phyloP scores from a whole-genome alignment of 2,113 vertebrate genomes.

The Odobenus rosmarus region DNA sequence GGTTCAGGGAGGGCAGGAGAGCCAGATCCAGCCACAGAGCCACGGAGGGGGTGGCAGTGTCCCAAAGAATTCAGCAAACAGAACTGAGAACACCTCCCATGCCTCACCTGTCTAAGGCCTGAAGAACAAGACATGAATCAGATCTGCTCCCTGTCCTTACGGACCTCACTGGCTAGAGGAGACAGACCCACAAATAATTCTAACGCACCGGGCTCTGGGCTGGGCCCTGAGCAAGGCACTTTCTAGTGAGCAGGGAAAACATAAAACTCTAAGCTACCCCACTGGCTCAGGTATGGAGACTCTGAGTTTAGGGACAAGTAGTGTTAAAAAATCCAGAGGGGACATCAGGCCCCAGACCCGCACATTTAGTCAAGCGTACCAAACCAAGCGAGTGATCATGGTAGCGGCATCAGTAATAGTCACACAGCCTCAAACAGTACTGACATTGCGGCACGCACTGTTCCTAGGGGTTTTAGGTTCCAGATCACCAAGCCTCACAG shows the following conservation, averaged over 20 bases:
- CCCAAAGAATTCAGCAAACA: neutral
- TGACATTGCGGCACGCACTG: fast-evolving
- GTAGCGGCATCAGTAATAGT: fast-evolving
- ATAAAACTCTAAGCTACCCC: neutral
- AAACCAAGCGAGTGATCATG: neutral
- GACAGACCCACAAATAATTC: neutral
- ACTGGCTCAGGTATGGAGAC: neutral
- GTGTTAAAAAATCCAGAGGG: neutral
- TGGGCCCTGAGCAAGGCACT: neutral
- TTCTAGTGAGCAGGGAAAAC: neutral
- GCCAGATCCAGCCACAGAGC: neutral
- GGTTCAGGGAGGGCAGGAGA: neutral
- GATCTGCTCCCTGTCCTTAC: neutral
- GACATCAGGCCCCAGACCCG: neutral
- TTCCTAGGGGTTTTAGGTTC: neutral
- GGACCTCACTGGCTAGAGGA: neutral
- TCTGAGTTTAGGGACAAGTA: neutral
- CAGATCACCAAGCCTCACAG: neutral
- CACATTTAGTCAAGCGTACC: neutral
- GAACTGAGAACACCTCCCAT: neutral
- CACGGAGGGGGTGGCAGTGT: neutral
- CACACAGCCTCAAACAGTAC: neutral
- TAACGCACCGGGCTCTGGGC: neutral
- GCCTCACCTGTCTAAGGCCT: fast-evolving
- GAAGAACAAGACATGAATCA: too few species aligned